Base-by-base conservation (phyloP, 1,140 invertebrate genomes). In the Zaprionus tsacasi region DNA sequence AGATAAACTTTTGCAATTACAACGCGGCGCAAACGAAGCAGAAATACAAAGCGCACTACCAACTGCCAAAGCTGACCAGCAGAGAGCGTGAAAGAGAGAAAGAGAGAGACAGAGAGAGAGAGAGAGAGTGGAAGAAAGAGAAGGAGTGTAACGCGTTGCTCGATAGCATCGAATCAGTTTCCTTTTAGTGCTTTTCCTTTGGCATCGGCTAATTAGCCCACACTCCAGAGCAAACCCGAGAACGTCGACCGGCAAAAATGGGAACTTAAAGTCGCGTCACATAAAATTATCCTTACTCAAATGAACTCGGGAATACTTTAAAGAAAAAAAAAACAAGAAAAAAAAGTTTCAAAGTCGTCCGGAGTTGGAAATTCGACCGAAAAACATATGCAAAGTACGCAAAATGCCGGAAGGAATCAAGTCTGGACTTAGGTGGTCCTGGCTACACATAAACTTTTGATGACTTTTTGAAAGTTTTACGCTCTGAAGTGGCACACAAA, bases 1-100 rank as follows among this genome's bases (percentile, higher is more conserved):
- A 89, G 85, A 89, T 89, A 89, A 88, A 89, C 85, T 89, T 89
- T 89, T 90, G 85, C 81, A 89, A 89, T 89, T 89, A 89, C 85
- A 89, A 75, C 82, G 80, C 69, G 74, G 57, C 74, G 77, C 70
- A 76, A 87, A 70, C 70, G 73, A 80, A 78, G 80, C 83, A 81
- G 85, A 77, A 87, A 82, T 70, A 75, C 78, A 75, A 78, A 81
- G 65, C 68, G 45, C 38, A 55, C 21, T 40, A 36, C 38, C 56
- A 60, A 50, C 68, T 64, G 35, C 55, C 33, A 60, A 15, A 45
- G 25, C 68, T 64, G 60, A 72, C 68, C 61, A 72, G 55, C 33
- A 38, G 35, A 56, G 45, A 36, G n/a, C 30, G 12, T n/a, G 15
- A 52, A 11, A 57, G 13, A 12, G 50, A 12, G 1, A 21, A 12